Evolutionary conservation across 2,797 vertebrate species (phyloP).

Genomic region (Scolopax rusticola): DNA sequence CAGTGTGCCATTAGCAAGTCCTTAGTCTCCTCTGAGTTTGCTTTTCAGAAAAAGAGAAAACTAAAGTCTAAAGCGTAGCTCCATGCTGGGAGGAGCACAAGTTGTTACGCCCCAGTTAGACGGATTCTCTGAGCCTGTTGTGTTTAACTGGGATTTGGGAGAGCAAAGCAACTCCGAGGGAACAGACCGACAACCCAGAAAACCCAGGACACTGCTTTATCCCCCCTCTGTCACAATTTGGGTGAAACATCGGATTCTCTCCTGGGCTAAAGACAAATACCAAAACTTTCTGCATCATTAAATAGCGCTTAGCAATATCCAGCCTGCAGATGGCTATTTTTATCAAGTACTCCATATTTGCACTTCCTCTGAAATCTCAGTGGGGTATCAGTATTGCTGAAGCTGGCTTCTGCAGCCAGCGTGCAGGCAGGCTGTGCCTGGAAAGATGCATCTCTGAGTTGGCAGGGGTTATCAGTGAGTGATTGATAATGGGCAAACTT

Average conservation of each 20-base stretch:
- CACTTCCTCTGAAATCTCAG: slow-evolving; percentile 44
- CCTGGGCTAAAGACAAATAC: not conserved
- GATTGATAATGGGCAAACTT: slow-evolving; percentile 49
- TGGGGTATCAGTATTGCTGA: not conserved
- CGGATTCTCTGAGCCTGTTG: not conserved
- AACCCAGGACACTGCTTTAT: not conserved
- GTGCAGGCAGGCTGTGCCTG: not conserved
- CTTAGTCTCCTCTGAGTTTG: not conserved
- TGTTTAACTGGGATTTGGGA: not conserved
- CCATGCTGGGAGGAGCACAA: not conserved
- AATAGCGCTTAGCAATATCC: not conserved
- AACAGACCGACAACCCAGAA: not conserved
- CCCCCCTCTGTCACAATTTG: not conserved
- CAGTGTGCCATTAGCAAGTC: not conserved
- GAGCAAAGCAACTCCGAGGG: not conserved
- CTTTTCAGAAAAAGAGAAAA: not conserved
- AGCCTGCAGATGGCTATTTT: slow-evolving; percentile 43
- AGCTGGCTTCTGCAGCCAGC: not conserved
- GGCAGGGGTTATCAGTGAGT: not conserved
- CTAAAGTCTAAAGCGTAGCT: not conserved
- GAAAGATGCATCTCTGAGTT: slow-evolving; percentile 24
- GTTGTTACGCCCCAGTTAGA: not conserved
- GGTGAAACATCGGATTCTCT: not conserved
- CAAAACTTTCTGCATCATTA: not conserved
- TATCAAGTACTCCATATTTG: slow-evolving; percentile 15